phyloP scores from a whole-genome alignment of 2,797 vertebrate species.

The Benthosema pterotum region DNA sequence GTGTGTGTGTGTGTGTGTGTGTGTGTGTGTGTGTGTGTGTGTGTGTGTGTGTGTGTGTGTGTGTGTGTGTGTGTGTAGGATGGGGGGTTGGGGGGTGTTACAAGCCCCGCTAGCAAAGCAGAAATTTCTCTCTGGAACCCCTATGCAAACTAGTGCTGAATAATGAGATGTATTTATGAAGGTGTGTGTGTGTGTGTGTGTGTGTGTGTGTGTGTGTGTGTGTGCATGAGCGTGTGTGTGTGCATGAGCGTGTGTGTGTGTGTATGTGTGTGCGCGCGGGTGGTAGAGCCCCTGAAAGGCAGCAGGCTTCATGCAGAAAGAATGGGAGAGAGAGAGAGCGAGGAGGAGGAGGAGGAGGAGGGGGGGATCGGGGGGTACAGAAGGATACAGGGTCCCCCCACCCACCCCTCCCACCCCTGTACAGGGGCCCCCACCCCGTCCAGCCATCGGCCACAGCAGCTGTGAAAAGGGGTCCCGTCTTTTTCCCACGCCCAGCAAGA shows the following conservation, averaged over 20 bases:
- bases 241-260: no score
- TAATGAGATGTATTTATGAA: constrained; percentile 92
- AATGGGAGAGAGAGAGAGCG: constrained; percentile 71
- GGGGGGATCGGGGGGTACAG: constrained; percentile 47
- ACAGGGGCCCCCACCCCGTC: constrained; percentile 82
- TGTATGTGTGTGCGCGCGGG: constrained; percentile 11
- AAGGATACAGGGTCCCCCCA: constrained; percentile 42
- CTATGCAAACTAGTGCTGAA: constrained; percentile 85
- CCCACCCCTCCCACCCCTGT: constrained; percentile 29
- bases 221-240: no score
- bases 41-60: no score
- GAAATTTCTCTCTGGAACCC: constrained; percentile 80
- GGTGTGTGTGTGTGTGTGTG: constrained; percentile 34
- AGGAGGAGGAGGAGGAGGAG: constrained; percentile 48
- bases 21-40: no score
- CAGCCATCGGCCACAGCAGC: constrained; percentile 85
- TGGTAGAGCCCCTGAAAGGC: constrained; percentile 78
- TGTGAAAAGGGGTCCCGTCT: constrained; percentile 91
- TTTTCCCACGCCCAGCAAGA: constrained; percentile 94
- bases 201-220: not conserved
- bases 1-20: constrained; percentile 10
- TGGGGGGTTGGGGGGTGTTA: constrained; percentile 38
- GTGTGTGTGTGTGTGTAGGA: no score
- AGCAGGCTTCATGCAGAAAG: constrained; percentile 78
- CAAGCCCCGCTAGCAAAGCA: constrained; percentile 70